phyloP scores from a whole-genome alignment of 2,113 vertebrate genomes.

The Podarcis cretensis region DNA sequence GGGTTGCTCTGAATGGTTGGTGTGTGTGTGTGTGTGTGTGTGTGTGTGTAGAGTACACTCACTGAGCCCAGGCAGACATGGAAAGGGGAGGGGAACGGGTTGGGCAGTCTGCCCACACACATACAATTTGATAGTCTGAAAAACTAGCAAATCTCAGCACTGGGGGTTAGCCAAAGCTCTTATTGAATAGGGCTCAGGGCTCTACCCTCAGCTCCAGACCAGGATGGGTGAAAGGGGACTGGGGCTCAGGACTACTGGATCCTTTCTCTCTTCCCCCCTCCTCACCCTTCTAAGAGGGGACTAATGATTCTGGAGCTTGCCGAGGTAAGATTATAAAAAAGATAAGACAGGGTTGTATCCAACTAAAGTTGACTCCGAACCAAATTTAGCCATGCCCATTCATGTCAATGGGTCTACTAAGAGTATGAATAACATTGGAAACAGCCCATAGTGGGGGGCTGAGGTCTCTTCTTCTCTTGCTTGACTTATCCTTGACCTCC shows the following conservation, averaged over 20 bases:
- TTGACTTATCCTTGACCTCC: background rate
- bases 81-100: background rate
- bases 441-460: background rate
- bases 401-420: too few relatives aligned
- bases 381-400: too few relatives aligned
- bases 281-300: background rate
- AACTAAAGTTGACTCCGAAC: too few relatives aligned
- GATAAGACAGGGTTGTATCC: too few relatives aligned
- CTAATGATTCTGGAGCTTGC: background rate
- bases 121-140: background rate
- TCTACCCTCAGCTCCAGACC: background rate
- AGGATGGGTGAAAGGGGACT: background rate
- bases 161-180: slow-evolving; percentile 1
- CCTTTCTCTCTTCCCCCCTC: too few relatives aligned
- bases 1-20: slow-evolving; percentile 39
- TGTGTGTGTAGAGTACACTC: background rate
- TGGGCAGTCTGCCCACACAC: background rate
- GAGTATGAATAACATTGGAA: too few relatives aligned
- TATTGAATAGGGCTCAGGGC: background rate
- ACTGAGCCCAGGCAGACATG: background rate
- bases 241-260: background rate
- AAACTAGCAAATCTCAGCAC: slow-evolving; percentile 1
- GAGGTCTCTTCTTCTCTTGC: background rate
- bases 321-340: too few relatives aligned
- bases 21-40: background rate